phyloP scores from a whole-genome alignment of 2,888 invertebrate species.

The Zele albiditarsus region DNA sequence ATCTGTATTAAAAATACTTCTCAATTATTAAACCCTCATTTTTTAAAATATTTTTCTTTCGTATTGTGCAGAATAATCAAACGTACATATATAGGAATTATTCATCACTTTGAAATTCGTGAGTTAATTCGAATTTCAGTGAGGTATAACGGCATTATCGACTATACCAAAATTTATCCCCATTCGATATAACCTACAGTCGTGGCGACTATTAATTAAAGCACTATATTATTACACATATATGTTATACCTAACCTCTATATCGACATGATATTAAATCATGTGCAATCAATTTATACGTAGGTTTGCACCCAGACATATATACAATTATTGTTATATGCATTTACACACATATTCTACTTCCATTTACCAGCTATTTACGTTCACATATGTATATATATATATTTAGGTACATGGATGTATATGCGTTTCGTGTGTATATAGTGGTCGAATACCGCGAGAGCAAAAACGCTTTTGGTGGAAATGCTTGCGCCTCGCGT shows the following conservation, averaged over 20 bases:
- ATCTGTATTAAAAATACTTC: too few relatives aligned
- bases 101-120: constrained; percentile 17
- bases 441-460: not conserved
- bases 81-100: constrained; percentile 19
- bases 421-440: not conserved
- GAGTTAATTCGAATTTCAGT: constrained; percentile 59
- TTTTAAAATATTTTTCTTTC: too few relatives aligned
- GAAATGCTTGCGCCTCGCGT: not conserved
- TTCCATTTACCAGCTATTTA: constrained; percentile 24
- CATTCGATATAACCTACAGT: constrained; percentile 46
- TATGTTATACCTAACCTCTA: constrained; percentile 57
- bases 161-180: constrained; percentile 52
- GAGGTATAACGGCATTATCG: constrained; percentile 56
- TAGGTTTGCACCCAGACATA: constrained; percentile 38
- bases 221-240: not conserved
- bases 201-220: constrained; percentile 65
- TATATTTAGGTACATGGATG: not conserved
- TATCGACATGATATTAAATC: constrained; percentile 65
- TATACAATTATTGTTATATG: constrained; percentile 15
- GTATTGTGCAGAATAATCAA: constrained; percentile 31
- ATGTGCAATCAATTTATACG: constrained; percentile 63
- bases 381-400: constrained; percentile 8
- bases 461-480: not conserved
- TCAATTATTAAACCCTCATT: too few relatives aligned
- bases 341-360: constrained; percentile 34